These are phyloP conservation scores for Australoheros facetus DNA, from an alignment of 2,797 vertebrate genomes.

Conservation along the genomic window DNA sequence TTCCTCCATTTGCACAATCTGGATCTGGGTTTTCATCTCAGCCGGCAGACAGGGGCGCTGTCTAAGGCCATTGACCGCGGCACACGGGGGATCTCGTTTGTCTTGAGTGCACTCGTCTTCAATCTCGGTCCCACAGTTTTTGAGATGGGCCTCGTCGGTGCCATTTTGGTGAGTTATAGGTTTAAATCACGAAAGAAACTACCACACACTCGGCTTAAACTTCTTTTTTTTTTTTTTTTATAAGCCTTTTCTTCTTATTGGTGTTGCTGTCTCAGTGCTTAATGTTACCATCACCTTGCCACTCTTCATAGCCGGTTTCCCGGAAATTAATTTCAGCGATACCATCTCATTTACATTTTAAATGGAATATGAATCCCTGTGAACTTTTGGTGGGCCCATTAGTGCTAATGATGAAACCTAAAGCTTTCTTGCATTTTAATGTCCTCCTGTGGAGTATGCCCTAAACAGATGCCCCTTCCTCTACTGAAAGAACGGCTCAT, in stretches of 20 bases:
- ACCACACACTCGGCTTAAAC: background rate
- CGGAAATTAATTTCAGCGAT: constrained; percentile 58
- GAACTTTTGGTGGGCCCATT: constrained; percentile 66
- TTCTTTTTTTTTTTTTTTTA: background rate
- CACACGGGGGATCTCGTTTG: constrained; percentile 91
- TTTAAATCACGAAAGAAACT: background rate
- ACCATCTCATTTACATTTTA: constrained; percentile 65
- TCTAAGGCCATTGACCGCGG: constrained; percentile 98
- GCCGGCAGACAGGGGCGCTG: constrained; percentile 93
- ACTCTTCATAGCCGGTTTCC: constrained; percentile 53
- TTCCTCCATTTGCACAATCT: constrained; percentile 97
- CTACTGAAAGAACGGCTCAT: constrained; percentile 36
- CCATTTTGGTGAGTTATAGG: constrained; percentile 86
- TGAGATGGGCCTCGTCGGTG: constrained; percentile 92
- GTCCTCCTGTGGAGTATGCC: constrained; percentile 52
- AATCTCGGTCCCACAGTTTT: constrained; percentile 96
- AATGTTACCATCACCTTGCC: constrained; percentile 46
- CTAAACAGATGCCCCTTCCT: constrained; percentile 45
- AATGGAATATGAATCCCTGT: constrained; percentile 63
- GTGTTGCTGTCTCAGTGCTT: constrained; percentile 10
- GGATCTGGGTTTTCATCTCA: constrained; percentile 95
- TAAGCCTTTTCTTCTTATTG: constrained; percentile 2
- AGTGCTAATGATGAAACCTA: constrained; percentile 63
- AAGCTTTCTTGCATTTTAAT: constrained; percentile 69
- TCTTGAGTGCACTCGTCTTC: constrained; percentile 95